Conservation (phyloP, 2,113 vertebrate genomes). For the Bombycilla garrulus region DNA sequence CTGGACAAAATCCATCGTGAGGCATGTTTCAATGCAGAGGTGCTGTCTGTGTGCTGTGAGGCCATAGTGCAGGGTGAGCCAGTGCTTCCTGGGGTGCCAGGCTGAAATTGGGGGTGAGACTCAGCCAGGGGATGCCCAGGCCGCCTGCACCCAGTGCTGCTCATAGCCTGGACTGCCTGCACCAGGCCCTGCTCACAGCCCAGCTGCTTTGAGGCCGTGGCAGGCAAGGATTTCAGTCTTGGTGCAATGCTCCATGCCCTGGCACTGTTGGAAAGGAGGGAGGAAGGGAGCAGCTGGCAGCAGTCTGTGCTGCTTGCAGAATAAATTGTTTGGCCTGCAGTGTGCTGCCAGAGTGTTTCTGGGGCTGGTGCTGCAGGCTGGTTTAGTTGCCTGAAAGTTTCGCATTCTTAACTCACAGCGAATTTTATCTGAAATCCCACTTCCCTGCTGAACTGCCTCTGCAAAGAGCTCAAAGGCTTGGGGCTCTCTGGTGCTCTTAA, state of each 20-base stretch:
- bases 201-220: rapidly evolving
- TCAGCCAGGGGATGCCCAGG: rapidly evolving
- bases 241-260: rapidly evolving
- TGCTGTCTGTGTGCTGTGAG: neutral
- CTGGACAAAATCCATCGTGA: neutral
- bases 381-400: neutral
- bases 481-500: neutral
- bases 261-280: neutral
- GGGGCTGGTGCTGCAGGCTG: neutral
- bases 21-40: neutral
- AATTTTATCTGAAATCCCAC: neutral
- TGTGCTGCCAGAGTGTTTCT: neutral
- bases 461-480: neutral
- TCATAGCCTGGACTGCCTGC: too few species aligned
- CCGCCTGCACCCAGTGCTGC: neutral
- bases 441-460: neutral
- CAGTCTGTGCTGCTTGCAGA: neutral
- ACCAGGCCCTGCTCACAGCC: rapidly evolving
- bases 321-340: neutral
- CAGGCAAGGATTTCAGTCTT: rapidly evolving
- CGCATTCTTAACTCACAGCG: rapidly evolving
- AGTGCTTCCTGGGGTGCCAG: neutral
- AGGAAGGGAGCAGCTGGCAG: neutral
- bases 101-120: rapidly evolving
- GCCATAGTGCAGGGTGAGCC: rapidly evolving